Base-by-base conservation (phyloP, 2,797 vertebrate genomes). In the Channa striata region DNA sequence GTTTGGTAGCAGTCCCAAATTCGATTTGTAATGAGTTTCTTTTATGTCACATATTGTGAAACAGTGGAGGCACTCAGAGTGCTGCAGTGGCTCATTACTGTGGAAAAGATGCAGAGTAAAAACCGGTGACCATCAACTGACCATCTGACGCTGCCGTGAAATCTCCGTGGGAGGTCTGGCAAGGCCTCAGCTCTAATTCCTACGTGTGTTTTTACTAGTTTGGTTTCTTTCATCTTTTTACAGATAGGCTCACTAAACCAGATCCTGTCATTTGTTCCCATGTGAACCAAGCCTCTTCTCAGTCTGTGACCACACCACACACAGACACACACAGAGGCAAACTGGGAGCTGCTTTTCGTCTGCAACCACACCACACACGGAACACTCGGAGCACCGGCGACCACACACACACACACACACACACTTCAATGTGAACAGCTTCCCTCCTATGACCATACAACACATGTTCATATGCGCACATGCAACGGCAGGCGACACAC, bases 221-320 rank as follows among this genome's bases (percentile, higher is more conserved):
- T 69, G 85, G 89, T 72, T 75, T 65, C 80, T 82, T 88, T 89
- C 66, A 87, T 88, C 77, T 85, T 78, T 87, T 88, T 84, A 82
- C 87, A 82, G 83, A 84, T 78, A 83, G 76, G 62, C 77, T 59
- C 72, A 50, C 71, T 64, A 69, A 87, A 86, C 81, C 81, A 87
- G 73, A 89, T 87, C 86, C 89, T 87, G 86, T 89, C 80, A 87
- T 89, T 90, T 87, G 82, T 87, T 85, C 72, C 82, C 82, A 83
- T 81, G 81, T 83, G 82, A 89, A 84, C 82, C 33, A 8, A 48
- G 43, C 71, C 74, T 72, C 65, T 68, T 80, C 81, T 68, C 72
- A 84, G 87, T 54, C 59, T 67, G 47, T 30, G 64, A 82, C 80
- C 85, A 80, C 82, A 85, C 85, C 83, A 89, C 85, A 89, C 81